These are phyloP conservation scores for Meandrina meandrites DNA, from an alignment of 92 coral and sea anemone species.

Conservation along the genomic window DNA sequence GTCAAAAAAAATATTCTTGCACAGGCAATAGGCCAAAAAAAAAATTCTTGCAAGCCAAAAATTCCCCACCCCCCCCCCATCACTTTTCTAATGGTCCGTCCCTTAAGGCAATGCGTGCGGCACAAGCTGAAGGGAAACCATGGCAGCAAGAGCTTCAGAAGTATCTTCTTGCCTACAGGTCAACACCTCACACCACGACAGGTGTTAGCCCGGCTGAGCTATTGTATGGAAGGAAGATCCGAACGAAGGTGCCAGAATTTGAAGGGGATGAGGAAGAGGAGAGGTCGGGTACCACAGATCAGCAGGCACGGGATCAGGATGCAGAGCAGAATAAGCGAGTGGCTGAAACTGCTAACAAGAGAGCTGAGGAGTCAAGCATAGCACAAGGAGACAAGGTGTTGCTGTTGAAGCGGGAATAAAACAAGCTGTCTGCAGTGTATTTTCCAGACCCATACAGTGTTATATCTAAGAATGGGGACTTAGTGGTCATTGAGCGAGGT, in stretches of 20 bases:
- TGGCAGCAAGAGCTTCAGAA: conserved; percentile 14
- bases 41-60: too few relatives aligned
- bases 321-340: conserved; percentile 6
- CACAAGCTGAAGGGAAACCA: not conserved
- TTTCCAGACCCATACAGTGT: not conserved
- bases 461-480: too few relatives aligned
- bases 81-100: too few relatives aligned
- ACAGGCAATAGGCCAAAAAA: too few relatives aligned
- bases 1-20: too few relatives aligned
- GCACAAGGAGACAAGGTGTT: conserved; percentile 27
- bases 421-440: conserved; percentile 20
- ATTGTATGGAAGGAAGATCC: conserved; percentile 38
- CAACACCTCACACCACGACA: conserved; percentile 38
- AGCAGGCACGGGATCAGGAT: conserved; percentile 34
- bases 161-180: conserved; percentile 29
- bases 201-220: too few relatives aligned
- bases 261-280: conserved; percentile 8
- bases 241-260: conserved; percentile 25
- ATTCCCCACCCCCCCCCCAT: too few relatives aligned
- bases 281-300: not conserved
- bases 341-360: conserved; percentile 26
- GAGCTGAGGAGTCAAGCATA: conserved; percentile 36
- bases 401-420: not conserved
- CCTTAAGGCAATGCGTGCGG: conserved; percentile 28
- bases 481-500: too few relatives aligned